These are phyloP conservation scores for Bambusicola thoracicus DNA, from an alignment of 2,113 vertebrate species.

Conservation along the genomic window DNA sequence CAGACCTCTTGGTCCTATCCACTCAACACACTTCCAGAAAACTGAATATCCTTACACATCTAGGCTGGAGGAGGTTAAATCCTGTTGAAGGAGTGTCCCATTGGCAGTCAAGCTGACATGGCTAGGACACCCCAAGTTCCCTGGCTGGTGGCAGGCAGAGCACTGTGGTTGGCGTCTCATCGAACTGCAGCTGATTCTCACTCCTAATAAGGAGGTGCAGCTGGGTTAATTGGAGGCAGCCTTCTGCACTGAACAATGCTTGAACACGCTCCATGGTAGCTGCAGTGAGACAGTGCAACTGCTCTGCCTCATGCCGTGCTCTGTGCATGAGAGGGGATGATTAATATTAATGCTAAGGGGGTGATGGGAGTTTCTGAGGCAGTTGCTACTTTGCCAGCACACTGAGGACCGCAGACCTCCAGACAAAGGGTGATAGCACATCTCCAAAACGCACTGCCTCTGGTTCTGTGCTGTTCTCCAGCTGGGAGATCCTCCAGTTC, in stretches of 20 bases:
- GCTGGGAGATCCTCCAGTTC: background rate
- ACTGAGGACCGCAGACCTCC: background rate
- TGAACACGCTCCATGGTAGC: background rate
- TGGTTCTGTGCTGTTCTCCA: background rate
- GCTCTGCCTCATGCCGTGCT: background rate
- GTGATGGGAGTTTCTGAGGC: fast-evolving
- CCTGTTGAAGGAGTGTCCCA: background rate
- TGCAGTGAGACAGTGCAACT: background rate
- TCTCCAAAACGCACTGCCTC: background rate
- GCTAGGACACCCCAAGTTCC: slow-evolving; percentile 5
- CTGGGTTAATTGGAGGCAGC: slow-evolving; percentile 58
- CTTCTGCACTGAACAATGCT: slow-evolving; percentile 32
- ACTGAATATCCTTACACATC: background rate
- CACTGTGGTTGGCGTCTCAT: background rate
- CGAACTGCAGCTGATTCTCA: background rate
- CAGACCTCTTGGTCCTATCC: background rate
- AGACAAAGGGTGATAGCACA: background rate
- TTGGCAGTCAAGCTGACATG: background rate
- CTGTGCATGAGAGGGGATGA: background rate
- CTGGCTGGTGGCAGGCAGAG: slow-evolving; percentile 4
- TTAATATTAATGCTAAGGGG: background rate
- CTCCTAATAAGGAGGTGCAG: slow-evolving; percentile 66
- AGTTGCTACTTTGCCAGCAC: background rate
- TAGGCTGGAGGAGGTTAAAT: slow-evolving; percentile 39
- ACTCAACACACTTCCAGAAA: background rate